A percentile compares a stretch with the other conserved stretches of the same genome.
Conservation (phyloP, 1,140 invertebrate genomes). For the Macrosteles quadrilineatus region DNA sequence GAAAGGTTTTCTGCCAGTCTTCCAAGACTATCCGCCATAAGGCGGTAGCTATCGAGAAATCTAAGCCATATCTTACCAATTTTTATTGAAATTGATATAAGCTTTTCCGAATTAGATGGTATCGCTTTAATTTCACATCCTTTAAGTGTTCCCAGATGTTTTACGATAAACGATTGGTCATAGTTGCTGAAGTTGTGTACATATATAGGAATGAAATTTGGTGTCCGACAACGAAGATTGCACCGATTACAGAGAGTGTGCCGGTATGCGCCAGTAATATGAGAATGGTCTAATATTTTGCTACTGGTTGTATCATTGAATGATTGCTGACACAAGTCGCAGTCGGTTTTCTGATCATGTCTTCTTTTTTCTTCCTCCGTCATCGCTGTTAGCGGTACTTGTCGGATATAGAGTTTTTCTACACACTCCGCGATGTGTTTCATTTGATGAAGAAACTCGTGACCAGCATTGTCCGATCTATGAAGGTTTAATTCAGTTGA, state of each 20-base stretch:
- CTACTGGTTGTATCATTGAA: conserved; percentile 11
- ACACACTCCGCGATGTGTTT: not conserved
- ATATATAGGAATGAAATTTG: conserved; percentile 31
- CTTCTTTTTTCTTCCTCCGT: not conserved
- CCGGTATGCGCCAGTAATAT: conserved; percentile 33
- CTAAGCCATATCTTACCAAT: not conserved
- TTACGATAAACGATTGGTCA: conserved; percentile 32
- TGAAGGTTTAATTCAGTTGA: not conserved
- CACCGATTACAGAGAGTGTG: conserved; percentile 29
- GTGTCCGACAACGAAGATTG: conserved; percentile 28
- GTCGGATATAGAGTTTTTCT: not conserved
- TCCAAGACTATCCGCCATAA: not conserved
- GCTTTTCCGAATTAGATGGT: not conserved
- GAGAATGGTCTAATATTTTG: conserved; percentile 35
- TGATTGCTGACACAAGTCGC: not conserved
- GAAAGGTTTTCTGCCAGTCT: not conserved
- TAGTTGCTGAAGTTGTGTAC: conserved; percentile 37
- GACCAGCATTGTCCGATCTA: not conserved
- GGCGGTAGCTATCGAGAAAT: not conserved
- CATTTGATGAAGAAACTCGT: not conserved
- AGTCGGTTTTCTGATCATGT: not conserved
- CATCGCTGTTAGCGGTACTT: not conserved
- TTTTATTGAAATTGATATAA: conserved; percentile 12
- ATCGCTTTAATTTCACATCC: not conserved
- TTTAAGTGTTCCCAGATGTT: not conserved